phyloP scores from a whole-genome alignment of 1,140 invertebrate genomes.

The Neodiprion virginianus region DNA sequence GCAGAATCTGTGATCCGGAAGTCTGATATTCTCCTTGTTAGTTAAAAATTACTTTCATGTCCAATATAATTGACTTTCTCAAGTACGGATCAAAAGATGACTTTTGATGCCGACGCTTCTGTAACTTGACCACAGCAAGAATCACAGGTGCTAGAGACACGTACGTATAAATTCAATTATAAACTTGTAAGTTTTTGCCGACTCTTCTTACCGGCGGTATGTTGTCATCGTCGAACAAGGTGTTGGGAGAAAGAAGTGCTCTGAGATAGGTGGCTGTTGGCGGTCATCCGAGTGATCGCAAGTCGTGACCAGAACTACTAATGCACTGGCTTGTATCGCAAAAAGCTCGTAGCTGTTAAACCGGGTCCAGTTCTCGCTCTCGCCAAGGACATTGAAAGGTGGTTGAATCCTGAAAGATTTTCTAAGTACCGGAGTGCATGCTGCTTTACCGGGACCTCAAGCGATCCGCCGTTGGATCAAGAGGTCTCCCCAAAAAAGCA shows the following conservation, averaged over 20 bases:
- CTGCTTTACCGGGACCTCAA: too few species aligned
- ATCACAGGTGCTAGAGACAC: neutral
- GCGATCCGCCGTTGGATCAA: too few species aligned
- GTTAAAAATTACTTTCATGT: too few species aligned
- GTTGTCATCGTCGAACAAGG: conserved; percentile 2
- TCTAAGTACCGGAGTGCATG: too few species aligned
- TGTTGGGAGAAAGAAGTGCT: neutral
- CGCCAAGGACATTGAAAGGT: too few species aligned
- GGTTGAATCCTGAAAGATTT: too few species aligned
- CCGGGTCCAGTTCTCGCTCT: too few species aligned
- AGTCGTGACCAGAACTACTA: neutral
- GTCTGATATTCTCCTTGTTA: too few species aligned
- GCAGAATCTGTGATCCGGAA: too few species aligned
- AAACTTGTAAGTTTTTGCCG: neutral
- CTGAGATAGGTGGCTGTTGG: neutral
- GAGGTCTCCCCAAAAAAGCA: too few species aligned
- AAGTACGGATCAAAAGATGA: too few species aligned
- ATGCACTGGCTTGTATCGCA: neutral
- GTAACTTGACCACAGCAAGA: neutral
- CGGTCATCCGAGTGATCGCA: conserved; percentile 1
- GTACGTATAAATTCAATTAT: neutral
- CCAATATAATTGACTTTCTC: too few species aligned
- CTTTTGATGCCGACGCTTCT: neutral
- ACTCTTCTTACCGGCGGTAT: neutral
- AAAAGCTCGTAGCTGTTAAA: neutral